Evolutionary conservation across 2,113 vertebrate species (phyloP).

Genomic region (Myocastor coypus): DNA sequence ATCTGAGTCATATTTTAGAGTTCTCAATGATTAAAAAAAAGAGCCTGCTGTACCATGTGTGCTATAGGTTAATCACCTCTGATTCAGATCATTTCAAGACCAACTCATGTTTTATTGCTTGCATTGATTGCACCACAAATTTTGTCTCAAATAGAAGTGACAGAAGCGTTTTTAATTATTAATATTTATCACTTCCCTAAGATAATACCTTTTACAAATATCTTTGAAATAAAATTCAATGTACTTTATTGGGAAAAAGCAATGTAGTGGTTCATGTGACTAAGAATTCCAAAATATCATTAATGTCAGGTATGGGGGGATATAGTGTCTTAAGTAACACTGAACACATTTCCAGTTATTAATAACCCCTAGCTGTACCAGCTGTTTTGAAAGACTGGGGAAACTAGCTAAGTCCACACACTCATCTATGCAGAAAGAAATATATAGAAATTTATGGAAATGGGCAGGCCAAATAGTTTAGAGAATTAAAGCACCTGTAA

Average conservation of each 20-base stretch:
- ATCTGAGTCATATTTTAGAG: neutral
- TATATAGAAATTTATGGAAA: neutral
- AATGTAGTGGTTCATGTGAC: neutral
- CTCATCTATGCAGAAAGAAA: constrained; percentile 7
- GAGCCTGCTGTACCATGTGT: neutral
- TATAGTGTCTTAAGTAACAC: neutral
- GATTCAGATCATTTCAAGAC: neutral
- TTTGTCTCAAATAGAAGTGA: neutral
- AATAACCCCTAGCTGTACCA: neutral
- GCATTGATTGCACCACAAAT: neutral
- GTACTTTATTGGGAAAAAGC: neutral
- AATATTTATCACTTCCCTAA: neutral
- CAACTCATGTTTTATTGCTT: neutral
- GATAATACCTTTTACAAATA: neutral
- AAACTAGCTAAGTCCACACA: neutral
- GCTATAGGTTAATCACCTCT: neutral
- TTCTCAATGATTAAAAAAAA: neutral
- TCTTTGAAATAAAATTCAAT: neutral
- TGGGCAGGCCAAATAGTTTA: no score
- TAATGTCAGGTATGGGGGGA: neutral
- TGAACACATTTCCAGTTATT: neutral
- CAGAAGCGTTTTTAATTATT: neutral
- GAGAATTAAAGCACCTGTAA: no score
- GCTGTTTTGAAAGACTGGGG: neutral
- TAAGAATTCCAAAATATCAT: neutral